phyloP scores from a whole-genome alignment of 2,888 invertebrate species.

The Aspidapion aeneum region DNA sequence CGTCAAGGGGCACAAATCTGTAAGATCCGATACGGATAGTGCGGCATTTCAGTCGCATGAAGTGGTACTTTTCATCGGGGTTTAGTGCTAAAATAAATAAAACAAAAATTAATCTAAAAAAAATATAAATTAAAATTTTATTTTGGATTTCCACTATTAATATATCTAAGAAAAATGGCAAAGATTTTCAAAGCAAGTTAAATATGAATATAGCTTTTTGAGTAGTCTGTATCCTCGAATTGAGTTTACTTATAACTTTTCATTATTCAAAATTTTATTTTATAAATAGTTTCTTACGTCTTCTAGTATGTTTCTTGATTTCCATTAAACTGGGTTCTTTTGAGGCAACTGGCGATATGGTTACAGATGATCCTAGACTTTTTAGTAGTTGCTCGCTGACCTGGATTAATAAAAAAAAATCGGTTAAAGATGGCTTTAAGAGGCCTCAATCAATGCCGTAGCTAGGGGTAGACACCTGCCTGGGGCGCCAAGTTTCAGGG shows the following conservation, averaged over 20 bases:
- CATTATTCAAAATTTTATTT: too few species aligned
- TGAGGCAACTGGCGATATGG: slow-evolving; percentile 35
- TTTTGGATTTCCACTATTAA: too few species aligned
- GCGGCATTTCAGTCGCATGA: slow-evolving; percentile 53
- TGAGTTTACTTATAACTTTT: too few species aligned
- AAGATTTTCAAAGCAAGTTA: too few species aligned
- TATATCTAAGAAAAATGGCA: too few species aligned
- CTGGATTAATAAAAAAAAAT: slow-evolving; percentile 17
- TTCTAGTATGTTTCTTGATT: slow-evolving; percentile 35
- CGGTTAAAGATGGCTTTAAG: too few species aligned
- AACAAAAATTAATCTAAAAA: not conserved
- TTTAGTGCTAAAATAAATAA: not conserved
- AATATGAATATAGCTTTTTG: too few species aligned
- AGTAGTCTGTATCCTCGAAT: too few species aligned
- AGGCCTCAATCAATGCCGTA: too few species aligned
- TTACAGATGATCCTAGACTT: slow-evolving; percentile 38
- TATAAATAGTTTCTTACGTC: slow-evolving; percentile 25
- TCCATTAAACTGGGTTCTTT: slow-evolving; percentile 44
- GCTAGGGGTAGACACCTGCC: too few species aligned
- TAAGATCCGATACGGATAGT: slow-evolving; percentile 84
- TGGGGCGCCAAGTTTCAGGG: too few species aligned
- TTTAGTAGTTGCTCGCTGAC: slow-evolving; percentile 36
- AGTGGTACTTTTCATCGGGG: not conserved
- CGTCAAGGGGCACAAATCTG: slow-evolving; percentile 70
- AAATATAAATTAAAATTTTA: not conserved